Evolutionary conservation across 2,888 invertebrate genomes (phyloP), one percentile per base, ranked within the genome.

Genomic region (Notocelia uddmanniana): DNA sequence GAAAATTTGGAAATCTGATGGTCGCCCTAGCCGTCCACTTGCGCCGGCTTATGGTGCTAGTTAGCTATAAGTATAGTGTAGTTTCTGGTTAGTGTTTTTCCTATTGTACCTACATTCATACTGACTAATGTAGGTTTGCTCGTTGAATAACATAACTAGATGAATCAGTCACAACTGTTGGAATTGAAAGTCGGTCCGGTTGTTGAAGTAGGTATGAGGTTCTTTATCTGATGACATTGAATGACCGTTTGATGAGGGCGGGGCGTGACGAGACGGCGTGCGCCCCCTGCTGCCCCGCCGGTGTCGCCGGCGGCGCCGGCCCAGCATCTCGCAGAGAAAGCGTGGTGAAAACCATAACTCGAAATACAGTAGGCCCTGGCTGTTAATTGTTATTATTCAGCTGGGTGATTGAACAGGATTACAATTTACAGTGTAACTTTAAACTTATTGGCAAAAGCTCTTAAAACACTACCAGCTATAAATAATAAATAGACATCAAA

Each of bases 181-280:
- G 31, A 52, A 52, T 66, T 37, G 67, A 60, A 68, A 62, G 67
- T 68, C 2, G 48, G 50, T 50, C 45, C 19, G 55, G 62, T 68
- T n/a, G 60, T 64, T 45, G 54, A 41, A 69, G 58, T 45, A 69
- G 55, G 66, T 15, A 41, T 5, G 15, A 52, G 73, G 69, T 48
- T 70, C 67, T 34, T 52, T 68, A 57, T 19, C 21, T 23, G 59
- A 41, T 41, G 59, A 59, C 59, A 59, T 15, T 69, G 69, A 73
- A n/a, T 68, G 59, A 71, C 34, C 74, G 73, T 50, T 73, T 70
- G 68, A 74, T 75, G 68, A 69, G 41, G 59, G 18, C n/a, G n/a
- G 31, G 31, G 31, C 58, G 52, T 54, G 48, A 50, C 41, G 18
- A n/a, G 26, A 45, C 41, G 8, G 41, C 58, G 62, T 26, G 57